Conservation (phyloP, 2,113 vertebrate genomes). For the Dicaeum eximium region DNA sequence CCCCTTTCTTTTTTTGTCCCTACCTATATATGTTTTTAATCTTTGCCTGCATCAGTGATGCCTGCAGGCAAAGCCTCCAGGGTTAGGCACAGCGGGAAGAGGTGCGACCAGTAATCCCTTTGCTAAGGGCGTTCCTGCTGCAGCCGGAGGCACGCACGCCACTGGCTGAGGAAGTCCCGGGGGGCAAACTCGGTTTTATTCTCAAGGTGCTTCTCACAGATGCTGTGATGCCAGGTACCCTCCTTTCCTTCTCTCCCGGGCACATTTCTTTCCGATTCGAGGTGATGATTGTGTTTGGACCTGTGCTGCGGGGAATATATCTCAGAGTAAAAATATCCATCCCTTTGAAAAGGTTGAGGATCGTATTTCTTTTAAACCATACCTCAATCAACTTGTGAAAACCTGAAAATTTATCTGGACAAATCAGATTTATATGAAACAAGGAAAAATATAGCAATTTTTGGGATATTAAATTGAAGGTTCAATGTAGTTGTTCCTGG, state of each 20-base stretch:
- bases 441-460: constrained; percentile 1
- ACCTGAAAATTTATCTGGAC: neutral
- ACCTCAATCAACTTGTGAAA: neutral
- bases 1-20: neutral
- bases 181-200: neutral
- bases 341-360: neutral
- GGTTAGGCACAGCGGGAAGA: neutral
- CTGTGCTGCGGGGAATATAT: neutral
- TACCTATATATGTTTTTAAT: neutral
- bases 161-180: neutral
- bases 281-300: neutral
- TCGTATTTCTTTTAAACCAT: neutral
- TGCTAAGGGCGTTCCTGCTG: neutral
- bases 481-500: neutral
- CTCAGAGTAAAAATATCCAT: neutral
- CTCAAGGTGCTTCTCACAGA: neutral
- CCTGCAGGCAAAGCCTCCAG: constrained; percentile 46
- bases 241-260: neutral
- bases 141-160: neutral
- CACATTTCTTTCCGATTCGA: neutral
- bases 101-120: neutral
- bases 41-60: neutral
- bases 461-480: neutral
- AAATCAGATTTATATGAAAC: constrained; percentile 1
- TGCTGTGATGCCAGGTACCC: neutral